Evolutionary conservation across 2,888 invertebrate genomes (phyloP), one percentile per base, ranked within the genome.

Genomic region (Sarcophaga variegata): DNA sequence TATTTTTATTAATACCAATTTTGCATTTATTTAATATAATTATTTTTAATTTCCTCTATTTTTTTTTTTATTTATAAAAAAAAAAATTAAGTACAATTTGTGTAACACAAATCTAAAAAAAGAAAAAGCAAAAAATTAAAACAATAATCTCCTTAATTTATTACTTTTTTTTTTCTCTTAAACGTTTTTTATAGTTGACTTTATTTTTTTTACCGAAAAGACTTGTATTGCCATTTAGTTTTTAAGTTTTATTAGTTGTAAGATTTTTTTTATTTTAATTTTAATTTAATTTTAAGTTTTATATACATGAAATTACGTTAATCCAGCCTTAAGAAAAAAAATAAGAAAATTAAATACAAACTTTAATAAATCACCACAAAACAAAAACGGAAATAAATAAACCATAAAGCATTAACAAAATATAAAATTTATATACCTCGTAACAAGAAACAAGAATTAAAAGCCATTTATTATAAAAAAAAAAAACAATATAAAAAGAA

Each of bases 41-140:
- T 12, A 54, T 12, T 54, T 47, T 17, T 37, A 25, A 66, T 37
- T 66, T 20, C n/a, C 10, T 17, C 20, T 8, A 67, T 75, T 63
- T 75, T 74, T 63, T 75, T 74, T 71, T 90, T 89, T 88, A 89
- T 89, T 88, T 90, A 90, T 90, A 90, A 90, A 90, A 76, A 63
- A n/a, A n/a, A 66, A 77, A 47, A 62, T 54, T 76, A 87, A 89
- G 88, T 88, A 88, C 89, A 88, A 85, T 89, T 89, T 88, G 88
- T 86, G 71, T 71, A 78, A 85, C 83, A 80, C 85, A 88, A 84
- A 81, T 81, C 63, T 78, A 63, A 69, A 82, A 82, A 72, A 14
- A 25, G 8, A 49, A 49, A 11, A 49, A 12, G 4, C 5, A 4
- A 49, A 49, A 49, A 8, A 14, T 49, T 14, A 4, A 49, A 82